Evolutionary conservation across 1,140 invertebrate species (phyloP).

Genomic region (Galleria mellonella): DNA sequence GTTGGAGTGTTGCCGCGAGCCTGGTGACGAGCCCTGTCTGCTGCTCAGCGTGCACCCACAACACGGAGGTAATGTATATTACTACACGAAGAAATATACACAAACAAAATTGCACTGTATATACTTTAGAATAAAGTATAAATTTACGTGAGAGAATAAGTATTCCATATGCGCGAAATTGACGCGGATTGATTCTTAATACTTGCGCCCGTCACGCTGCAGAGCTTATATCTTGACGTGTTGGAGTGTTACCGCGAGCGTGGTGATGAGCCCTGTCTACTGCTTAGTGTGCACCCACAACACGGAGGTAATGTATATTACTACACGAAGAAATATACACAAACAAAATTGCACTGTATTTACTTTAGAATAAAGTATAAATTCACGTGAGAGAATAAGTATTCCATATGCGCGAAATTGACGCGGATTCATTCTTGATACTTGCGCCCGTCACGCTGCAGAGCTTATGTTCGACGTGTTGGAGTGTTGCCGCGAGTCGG

Average conservation of each 20-base stretch:
- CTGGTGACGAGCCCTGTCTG: slow-evolving; percentile 76
- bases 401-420: slow-evolving; percentile 75
- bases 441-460: slow-evolving; percentile 77
- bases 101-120: no score
- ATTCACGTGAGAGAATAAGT: no score
- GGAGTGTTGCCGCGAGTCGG: slow-evolving; percentile 77
- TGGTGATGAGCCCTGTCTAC: slow-evolving; percentile 76
- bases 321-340: no score
- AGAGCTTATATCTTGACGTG: slow-evolving; percentile 77
- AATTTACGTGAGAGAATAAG: no score
- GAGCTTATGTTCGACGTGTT: slow-evolving; percentile 76
- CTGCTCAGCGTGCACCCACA: slow-evolving; percentile 70
- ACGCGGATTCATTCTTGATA: slow-evolving; percentile 52
- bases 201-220: slow-evolving; percentile 76
- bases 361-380: no score
- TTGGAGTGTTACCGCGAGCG: slow-evolving; percentile 78
- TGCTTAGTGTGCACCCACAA: slow-evolving; percentile 69
- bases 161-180: slow-evolving; percentile 75
- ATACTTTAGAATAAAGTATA: no score
- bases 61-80: slow-evolving; percentile 55
- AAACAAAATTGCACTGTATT: no score
- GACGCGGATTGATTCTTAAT: slow-evolving; percentile 56
- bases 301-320: slow-evolving; percentile 55
- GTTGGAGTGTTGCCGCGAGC: slow-evolving; percentile 77
- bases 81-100: no score